These are phyloP conservation scores for Drosophila sp. DNA, from an alignment of 1,140 invertebrate genomes.

Conservation along the genomic window DNA sequence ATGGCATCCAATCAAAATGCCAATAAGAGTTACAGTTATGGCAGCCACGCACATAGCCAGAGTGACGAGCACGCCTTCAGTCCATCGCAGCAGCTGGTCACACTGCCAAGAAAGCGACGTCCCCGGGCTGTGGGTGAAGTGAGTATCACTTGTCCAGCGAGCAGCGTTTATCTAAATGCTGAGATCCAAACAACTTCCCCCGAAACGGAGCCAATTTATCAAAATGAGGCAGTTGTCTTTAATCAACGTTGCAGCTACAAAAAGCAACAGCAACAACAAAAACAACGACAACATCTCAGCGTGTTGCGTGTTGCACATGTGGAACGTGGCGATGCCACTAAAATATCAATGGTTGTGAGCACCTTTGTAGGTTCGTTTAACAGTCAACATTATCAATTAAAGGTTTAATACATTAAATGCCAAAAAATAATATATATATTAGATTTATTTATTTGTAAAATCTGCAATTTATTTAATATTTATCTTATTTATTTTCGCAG, in stretches of 20 bases:
- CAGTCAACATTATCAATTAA: not conserved
- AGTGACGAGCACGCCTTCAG: not conserved
- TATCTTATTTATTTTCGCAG: constrained; percentile 29
- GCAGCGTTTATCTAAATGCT: constrained; percentile 74
- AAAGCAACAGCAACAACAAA: constrained; percentile 16
- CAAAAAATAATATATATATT: too few species aligned
- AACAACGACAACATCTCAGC: constrained; percentile 35
- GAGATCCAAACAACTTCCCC: constrained; percentile 27
- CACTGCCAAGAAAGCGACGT: constrained; percentile 77
- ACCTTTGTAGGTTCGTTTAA: constrained; percentile 78
- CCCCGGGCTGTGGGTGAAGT: constrained; percentile 82
- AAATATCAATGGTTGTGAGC: constrained; percentile 68
- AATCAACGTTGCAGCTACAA: constrained; percentile 43
- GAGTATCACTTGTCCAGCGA: constrained; percentile 69
- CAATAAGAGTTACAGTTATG: constrained; percentile 53
- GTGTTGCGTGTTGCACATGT: constrained; percentile 57
- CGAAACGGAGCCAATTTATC: constrained; percentile 74
- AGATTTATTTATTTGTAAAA: too few species aligned
- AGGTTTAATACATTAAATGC: too few species aligned
- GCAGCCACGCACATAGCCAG: constrained; percentile 31
- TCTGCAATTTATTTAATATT: not conserved
- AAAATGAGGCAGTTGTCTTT: constrained; percentile 69
- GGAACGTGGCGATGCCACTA: constrained; percentile 27
- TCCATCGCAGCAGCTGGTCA: constrained; percentile 42
- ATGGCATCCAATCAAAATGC: constrained; percentile 33